phyloP scores from a whole-genome alignment of 2,888 invertebrate species.

The Chouioia cunea region DNA sequence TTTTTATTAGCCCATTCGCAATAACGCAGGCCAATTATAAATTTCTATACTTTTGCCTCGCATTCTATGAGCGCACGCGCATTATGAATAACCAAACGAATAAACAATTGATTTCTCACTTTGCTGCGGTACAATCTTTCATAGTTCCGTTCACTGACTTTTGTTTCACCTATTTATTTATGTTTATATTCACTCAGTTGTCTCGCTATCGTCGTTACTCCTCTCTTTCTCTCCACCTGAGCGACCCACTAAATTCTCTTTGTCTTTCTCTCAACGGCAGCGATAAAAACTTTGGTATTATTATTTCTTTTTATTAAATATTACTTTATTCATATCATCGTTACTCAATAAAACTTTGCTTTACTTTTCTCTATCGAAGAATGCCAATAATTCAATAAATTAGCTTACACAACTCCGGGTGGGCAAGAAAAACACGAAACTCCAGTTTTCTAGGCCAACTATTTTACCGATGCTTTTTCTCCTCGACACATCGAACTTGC shows the following conservation, averaged over 20 bases:
- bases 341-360: slow-evolving; percentile 39
- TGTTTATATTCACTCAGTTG: neutral
- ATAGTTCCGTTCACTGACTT: slow-evolving; percentile 6
- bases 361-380: slow-evolving; percentile 53
- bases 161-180: neutral
- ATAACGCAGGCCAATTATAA: too few species aligned
- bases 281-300: slow-evolving; percentile 61
- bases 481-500: neutral
- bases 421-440: slow-evolving; percentile 60
- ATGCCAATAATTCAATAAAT: slow-evolving; percentile 62
- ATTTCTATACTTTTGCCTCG: neutral
- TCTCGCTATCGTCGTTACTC: neutral
- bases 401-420: slow-evolving; percentile 55
- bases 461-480: slow-evolving; percentile 53
- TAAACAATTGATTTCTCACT: slow-evolving; percentile 19
- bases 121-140: slow-evolving; percentile 44
- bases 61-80: slow-evolving; percentile 5
- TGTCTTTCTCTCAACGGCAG: slow-evolving; percentile 60
- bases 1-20: too few species aligned
- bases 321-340: slow-evolving; percentile 36
- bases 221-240: slow-evolving; percentile 5
- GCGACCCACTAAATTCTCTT: neutral
- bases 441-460: slow-evolving; percentile 64
- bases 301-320: slow-evolving; percentile 49
- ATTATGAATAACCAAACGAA: slow-evolving; percentile 18